Percentiles rank a stretch among this genome's conserved stretches.
Evolutionary conservation across 2,888 invertebrate species (phyloP).

Genomic region (Tetragonisca angustula): DNA sequence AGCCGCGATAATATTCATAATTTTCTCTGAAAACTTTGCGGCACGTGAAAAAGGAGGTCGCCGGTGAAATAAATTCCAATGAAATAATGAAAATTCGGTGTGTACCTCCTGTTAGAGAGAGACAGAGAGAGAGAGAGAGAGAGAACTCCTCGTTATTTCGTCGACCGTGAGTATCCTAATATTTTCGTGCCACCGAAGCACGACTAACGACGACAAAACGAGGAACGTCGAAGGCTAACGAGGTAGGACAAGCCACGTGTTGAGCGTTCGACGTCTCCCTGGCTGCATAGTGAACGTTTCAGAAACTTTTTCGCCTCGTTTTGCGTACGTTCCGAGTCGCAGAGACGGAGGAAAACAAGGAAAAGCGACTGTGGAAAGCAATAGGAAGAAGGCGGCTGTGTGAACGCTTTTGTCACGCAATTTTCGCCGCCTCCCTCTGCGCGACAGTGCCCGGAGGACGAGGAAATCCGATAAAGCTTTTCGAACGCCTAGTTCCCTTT

Average conservation of each 20-base stretch:
- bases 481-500: slow-evolving; percentile 21
- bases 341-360: not conserved
- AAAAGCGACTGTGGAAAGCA: not conserved
- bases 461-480: slow-evolving; percentile 31
- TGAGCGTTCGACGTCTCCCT: slow-evolving; percentile 7
- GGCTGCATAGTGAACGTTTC: not conserved
- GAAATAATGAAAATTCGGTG: not conserved
- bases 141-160: not conserved
- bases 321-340: not conserved
- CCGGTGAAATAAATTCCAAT: not conserved
- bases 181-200: not conserved
- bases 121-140: too few species aligned
- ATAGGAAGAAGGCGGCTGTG: not conserved
- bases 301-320: not conserved
- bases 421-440: slow-evolving; percentile 13
- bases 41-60: not conserved
- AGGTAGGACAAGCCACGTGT: slow-evolving; percentile 24
- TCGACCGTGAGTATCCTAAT: not conserved
- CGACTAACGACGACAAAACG: not conserved
- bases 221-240: not conserved
- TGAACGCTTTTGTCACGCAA: slow-evolving; percentile 30
- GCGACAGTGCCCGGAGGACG: not conserved
- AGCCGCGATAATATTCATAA: not conserved
- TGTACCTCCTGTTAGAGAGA: not conserved
- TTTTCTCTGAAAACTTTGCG: not conserved